Conservation (phyloP, 2,113 vertebrate genomes). For the Myxocyprinus asiaticus region DNA sequence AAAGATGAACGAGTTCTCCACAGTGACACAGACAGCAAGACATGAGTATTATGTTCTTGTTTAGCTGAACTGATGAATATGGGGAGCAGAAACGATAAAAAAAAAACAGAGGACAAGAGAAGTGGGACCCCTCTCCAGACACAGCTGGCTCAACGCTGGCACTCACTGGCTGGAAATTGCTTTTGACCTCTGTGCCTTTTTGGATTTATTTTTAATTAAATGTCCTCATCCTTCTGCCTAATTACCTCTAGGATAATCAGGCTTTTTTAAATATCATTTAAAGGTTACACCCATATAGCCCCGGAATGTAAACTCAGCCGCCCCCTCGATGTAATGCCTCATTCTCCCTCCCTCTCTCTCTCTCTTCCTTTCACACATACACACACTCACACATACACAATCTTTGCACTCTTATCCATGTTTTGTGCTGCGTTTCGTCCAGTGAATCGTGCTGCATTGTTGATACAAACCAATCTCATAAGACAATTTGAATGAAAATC, state of each 20-base stretch:
- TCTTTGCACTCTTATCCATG: constrained; percentile 41
- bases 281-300: constrained; percentile 70
- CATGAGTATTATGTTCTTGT: constrained; percentile 24
- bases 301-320: constrained; percentile 61
- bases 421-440: constrained; percentile 52
- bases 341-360: neutral
- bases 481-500: constrained; percentile 45
- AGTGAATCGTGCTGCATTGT: constrained; percentile 33
- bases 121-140: constrained; percentile 35
- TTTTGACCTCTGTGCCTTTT: constrained; percentile 59
- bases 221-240: constrained; percentile 65
- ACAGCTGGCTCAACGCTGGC: constrained; percentile 33
- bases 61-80: neutral
- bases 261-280: constrained; percentile 73
- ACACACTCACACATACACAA: constrained; percentile 13
- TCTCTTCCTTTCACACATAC: too few species aligned
- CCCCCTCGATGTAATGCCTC: constrained; percentile 50
- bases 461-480: constrained; percentile 51
- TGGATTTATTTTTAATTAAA: constrained; percentile 75
- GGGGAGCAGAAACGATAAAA: neutral
- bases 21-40: constrained; percentile 35
- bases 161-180: constrained; percentile 59
- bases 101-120: constrained; percentile 42
- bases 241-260: constrained; percentile 70
- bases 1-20: constrained; percentile 4